These are phyloP conservation scores for Ethmia dodecea DNA, from an alignment of 2,888 invertebrate species.

Conservation along the genomic window DNA sequence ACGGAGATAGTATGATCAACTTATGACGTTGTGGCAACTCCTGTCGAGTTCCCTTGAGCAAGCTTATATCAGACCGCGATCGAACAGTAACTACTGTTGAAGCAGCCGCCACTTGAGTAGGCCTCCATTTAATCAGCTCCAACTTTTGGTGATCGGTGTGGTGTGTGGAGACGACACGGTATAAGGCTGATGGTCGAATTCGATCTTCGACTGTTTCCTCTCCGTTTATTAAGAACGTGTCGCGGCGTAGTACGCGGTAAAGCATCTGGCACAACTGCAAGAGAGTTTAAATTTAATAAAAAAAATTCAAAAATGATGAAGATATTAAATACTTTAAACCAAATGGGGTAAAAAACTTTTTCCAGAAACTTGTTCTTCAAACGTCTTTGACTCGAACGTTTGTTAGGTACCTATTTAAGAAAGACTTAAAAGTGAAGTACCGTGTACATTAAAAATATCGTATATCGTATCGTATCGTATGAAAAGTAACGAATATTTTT, in stretches of 20 bases:
- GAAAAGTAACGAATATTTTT: too few species aligned
- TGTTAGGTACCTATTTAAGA: too few species aligned
- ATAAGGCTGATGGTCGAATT: constrained; percentile 22
- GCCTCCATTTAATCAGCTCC: constrained; percentile 29
- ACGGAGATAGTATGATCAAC: constrained; percentile 28
- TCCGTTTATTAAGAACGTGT: constrained; percentile 30
- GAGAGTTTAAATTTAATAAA: constrained; percentile 1
- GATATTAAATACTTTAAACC: too few species aligned
- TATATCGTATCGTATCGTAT: too few species aligned
- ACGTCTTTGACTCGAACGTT: too few species aligned
- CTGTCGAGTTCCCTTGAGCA: constrained; percentile 22
- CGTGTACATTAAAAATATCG: too few species aligned
- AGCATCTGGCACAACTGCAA: constrained; percentile 28
- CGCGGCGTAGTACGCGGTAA: constrained; percentile 20
- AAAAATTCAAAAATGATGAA: too few species aligned
- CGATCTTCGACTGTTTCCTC: constrained; percentile 15
- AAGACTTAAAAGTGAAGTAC: too few species aligned
- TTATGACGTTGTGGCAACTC: constrained; percentile 26
- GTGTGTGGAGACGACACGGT: constrained; percentile 24
- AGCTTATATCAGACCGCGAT: constrained; percentile 24
- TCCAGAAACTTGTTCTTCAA: too few species aligned
- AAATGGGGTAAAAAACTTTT: too few species aligned
- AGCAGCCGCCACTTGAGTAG: constrained; percentile 16
- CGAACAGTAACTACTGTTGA: constrained; percentile 29
- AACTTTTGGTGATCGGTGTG: constrained; percentile 17